phyloP scores from a whole-genome alignment of 2,797 vertebrate species.

The Girardinus metallicus region DNA sequence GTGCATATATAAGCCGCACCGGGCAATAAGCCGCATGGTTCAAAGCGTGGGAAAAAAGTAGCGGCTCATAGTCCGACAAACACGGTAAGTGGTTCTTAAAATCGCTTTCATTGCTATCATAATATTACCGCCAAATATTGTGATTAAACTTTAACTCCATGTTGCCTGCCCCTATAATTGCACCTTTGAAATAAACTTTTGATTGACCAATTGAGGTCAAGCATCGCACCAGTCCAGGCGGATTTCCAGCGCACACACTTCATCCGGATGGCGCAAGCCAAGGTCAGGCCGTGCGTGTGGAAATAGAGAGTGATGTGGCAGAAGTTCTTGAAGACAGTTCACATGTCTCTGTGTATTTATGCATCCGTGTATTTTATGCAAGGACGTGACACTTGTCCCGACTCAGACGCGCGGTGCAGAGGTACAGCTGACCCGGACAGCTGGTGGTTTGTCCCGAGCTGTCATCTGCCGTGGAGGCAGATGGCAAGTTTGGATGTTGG shows the following conservation, averaged over 20 bases:
- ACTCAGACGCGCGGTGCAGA: constrained; percentile 49
- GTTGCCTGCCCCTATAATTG: background rate
- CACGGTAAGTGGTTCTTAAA: too few relatives aligned
- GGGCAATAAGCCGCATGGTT: too few relatives aligned
- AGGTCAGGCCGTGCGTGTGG: constrained; percentile 54
- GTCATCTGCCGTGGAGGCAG: constrained; percentile 41
- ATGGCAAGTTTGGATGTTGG: constrained; percentile 49
- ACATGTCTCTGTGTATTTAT: constrained; percentile 53
- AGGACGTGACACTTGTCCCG: constrained; percentile 49
- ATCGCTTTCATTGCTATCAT: too few relatives aligned
- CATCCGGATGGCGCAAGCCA: constrained; percentile 65
- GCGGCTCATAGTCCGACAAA: too few relatives aligned
- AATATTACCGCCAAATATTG: too few relatives aligned
- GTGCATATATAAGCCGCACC: too few relatives aligned
- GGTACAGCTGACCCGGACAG: constrained; percentile 65
- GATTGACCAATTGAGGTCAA: constrained; percentile 14
- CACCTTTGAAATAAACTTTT: background rate
- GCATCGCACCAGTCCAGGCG: background rate
- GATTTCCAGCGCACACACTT: constrained; percentile 1
- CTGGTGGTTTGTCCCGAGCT: constrained; percentile 55
- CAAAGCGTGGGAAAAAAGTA: too few relatives aligned
- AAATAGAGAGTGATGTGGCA: constrained; percentile 60
- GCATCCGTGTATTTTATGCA: constrained; percentile 68
- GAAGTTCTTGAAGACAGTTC: constrained; percentile 64
- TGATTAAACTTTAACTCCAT: too few relatives aligned